Conservation (phyloP, 2,888 invertebrate genomes). For the Schizotus pectinicornis region DNA sequence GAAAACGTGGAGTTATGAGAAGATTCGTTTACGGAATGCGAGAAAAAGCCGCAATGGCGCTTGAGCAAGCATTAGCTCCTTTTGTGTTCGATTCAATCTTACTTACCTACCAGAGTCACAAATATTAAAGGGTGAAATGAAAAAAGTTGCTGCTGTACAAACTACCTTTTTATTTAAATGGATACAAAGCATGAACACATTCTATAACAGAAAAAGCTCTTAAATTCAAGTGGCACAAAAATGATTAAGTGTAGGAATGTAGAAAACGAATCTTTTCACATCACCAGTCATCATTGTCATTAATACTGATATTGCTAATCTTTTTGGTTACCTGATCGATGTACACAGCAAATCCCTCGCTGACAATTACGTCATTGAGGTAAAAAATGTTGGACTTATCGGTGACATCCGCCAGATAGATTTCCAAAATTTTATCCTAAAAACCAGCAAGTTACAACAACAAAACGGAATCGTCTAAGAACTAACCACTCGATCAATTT, state of each 20-base stretch:
- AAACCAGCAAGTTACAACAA: neutral
- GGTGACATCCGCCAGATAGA: slow-evolving; percentile 63
- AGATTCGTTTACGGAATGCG: too few species aligned
- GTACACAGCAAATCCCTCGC: slow-evolving; percentile 59
- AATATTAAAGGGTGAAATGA: too few species aligned
- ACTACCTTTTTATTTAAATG: neutral
- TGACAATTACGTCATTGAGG: slow-evolving; percentile 60
- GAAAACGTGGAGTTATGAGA: too few species aligned
- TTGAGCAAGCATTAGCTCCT: too few species aligned
- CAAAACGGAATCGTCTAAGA: neutral
- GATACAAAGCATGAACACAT: slow-evolving; percentile 7
- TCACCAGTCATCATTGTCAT: neutral
- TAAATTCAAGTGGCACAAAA: neutral
- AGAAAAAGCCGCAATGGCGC: too few species aligned
- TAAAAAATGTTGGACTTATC: slow-evolving; percentile 57
- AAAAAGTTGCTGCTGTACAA: too few species aligned
- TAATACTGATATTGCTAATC: slow-evolving; percentile 2
- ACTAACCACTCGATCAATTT: slow-evolving; percentile 36
- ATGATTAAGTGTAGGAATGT: neutral
- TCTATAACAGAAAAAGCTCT: neutral
- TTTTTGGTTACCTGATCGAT: slow-evolving; percentile 44
- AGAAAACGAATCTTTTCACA: slow-evolving; percentile 1
- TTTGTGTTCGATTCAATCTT: too few species aligned
- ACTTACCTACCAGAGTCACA: too few species aligned
- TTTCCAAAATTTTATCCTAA: slow-evolving; percentile 38